Conservation (phyloP, 2,113 vertebrate genomes). For the Malurus melanocephalus region DNA sequence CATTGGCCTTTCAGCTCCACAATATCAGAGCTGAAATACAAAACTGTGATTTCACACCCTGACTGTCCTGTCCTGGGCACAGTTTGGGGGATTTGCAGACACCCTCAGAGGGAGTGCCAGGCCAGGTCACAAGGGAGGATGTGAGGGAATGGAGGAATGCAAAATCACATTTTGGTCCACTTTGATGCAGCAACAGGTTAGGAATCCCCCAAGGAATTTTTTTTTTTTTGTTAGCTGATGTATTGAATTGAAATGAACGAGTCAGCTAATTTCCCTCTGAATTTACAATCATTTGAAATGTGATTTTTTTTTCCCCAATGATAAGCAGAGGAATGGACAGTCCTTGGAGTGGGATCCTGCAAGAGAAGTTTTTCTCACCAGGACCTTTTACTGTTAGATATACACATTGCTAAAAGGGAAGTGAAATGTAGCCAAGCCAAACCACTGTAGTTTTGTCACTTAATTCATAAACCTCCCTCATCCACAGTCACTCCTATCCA, state of each 20-base stretch:
- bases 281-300: not conserved
- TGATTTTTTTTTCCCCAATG: not conserved
- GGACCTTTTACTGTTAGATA: not conserved
- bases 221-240: slow-evolving; percentile 12
- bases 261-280: not conserved
- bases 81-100: not conserved
- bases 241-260: not conserved
- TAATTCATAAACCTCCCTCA: not conserved
- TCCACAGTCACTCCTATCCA: not conserved
- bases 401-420: not conserved
- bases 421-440: not conserved
- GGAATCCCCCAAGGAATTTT: not conserved
- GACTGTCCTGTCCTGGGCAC: not conserved
- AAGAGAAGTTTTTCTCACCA: not conserved
- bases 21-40: not conserved
- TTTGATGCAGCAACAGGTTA: not conserved
- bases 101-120: not conserved
- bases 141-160: not conserved
- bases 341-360: not conserved
- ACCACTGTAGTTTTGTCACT: not conserved
- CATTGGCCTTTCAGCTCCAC: not conserved
- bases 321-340: not conserved
- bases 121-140: not conserved
- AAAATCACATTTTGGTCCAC: not conserved
- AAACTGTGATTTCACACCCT: not conserved